Conservation (phyloP, 2,797 vertebrate species). For the Chloroceryle amazona region DNA sequence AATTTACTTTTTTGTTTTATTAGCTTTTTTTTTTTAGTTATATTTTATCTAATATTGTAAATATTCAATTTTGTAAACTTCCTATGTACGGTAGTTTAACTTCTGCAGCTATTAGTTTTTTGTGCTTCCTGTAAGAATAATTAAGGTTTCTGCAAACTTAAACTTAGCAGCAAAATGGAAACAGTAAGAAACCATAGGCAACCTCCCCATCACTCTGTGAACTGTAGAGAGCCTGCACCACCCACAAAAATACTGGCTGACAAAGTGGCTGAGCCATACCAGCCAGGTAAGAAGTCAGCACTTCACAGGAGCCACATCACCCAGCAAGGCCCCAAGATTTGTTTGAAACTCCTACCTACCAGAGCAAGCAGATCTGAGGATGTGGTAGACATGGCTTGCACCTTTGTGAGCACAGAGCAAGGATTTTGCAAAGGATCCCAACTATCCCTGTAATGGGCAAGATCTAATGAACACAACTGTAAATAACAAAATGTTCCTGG, state of each 20-base stretch:
- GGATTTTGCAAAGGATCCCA: background rate
- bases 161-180: background rate
- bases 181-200: background rate
- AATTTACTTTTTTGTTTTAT: background rate
- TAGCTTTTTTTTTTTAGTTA: background rate
- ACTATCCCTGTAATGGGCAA: background rate
- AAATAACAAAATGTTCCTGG: background rate
- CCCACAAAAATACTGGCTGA: fast-evolving
- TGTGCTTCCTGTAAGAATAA: background rate
- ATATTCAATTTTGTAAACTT: background rate
- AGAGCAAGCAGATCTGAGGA: background rate
- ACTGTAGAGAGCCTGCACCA: background rate
- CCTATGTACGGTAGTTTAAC: background rate
- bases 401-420: background rate
- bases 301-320: background rate
- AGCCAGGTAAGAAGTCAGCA: background rate
- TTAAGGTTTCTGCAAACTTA: background rate
- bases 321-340: background rate
- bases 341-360: background rate
- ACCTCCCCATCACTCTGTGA: background rate
- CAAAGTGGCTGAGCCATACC: background rate
- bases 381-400: background rate
- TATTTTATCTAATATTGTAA: background rate
- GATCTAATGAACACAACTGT: background rate
- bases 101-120: background rate